Conservation (phyloP, 2,113 vertebrate genomes). For the Chamaea fasciata region DNA sequence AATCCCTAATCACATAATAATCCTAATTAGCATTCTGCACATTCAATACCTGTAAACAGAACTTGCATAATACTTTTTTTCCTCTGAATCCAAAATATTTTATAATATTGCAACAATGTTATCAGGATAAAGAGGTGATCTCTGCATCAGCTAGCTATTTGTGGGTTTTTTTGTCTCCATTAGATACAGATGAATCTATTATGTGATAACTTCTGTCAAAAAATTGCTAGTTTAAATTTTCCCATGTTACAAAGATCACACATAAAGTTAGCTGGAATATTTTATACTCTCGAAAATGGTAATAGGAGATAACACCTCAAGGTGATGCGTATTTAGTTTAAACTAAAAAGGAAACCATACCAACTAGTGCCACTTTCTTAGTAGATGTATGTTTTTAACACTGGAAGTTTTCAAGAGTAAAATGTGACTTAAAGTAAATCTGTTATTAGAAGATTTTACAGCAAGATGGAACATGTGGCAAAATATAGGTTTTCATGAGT, state of each 20-base stretch:
- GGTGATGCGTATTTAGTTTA: not conserved
- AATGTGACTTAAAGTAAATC: not conserved
- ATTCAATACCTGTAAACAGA: not conserved
- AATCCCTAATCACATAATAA: not conserved
- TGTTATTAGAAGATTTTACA: not conserved
- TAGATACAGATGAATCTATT: not conserved
- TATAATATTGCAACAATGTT: not conserved
- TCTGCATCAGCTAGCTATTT: not conserved
- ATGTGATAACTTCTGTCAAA: not conserved
- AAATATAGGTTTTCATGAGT: accelerated
- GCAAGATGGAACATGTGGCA: not conserved
- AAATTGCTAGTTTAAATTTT: not conserved
- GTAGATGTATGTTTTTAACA: not conserved
- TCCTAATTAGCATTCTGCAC: not conserved
- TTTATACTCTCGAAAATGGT: not conserved
- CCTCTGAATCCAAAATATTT: not conserved
- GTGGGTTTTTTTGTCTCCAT: not conserved
- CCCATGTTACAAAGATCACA: not conserved
- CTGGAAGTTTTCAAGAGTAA: not conserved
- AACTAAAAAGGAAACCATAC: not conserved
- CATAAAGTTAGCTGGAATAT: not conserved
- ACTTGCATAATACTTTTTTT: not conserved
- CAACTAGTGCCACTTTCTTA: not conserved
- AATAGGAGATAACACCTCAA: not conserved
- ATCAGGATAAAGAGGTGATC: not conserved